Conservation (phyloP, 2,113 vertebrate genomes). For the Perca fluviatilis region DNA sequence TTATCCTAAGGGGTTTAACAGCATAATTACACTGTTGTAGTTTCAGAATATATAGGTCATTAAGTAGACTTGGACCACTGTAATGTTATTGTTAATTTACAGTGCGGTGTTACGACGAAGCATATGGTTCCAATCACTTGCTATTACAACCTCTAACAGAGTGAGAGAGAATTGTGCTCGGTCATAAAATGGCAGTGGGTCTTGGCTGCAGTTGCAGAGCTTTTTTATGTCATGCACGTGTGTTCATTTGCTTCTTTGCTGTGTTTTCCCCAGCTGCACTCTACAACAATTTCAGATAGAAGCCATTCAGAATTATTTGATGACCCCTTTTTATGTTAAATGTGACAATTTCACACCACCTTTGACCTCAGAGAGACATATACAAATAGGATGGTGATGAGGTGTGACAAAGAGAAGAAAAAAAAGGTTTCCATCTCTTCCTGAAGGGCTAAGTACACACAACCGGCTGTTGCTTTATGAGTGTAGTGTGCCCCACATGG, state of each 20-base stretch:
- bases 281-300: neutral
- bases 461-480: conserved; percentile 60
- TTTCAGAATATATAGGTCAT: conserved; percentile 42
- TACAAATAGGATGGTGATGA: conserved; percentile 54
- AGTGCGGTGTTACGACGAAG: conserved; percentile 37
- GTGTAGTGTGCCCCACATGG: conserved; percentile 29
- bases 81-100: conserved; percentile 52
- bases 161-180: conserved; percentile 62
- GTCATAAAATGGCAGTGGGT: conserved; percentile 71
- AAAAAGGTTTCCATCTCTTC: conserved; percentile 28
- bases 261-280: conserved; percentile 26
- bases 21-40: conserved; percentile 24
- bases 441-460: conserved; percentile 53
- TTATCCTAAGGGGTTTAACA: neutral
- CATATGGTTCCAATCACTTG: conserved; percentile 74
- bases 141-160: conserved; percentile 66
- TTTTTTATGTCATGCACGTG: conserved; percentile 57
- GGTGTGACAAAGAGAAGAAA: conserved; percentile 34
- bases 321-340: conserved; percentile 35
- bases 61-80: conserved; percentile 28
- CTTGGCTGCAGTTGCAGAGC: conserved; percentile 59
- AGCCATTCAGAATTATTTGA: conserved; percentile 24
- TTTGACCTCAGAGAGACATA: conserved; percentile 46
- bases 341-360: conserved; percentile 18
- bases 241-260: conserved; percentile 53